Evolutionary conservation across 1,140 invertebrate genomes (phyloP).

Genomic region (Agrilus planipennis): DNA sequence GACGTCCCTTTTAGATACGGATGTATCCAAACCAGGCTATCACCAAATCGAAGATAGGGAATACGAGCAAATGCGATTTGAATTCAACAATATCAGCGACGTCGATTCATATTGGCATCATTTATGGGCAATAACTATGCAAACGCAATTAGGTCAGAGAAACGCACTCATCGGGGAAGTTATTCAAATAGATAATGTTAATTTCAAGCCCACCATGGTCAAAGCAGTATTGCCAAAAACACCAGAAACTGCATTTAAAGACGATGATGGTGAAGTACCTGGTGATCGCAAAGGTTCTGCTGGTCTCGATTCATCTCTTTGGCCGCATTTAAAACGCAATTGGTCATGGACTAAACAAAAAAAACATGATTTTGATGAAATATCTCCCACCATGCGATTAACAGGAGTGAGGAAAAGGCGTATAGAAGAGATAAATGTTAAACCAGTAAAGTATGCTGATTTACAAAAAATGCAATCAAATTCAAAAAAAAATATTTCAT

Average conservation of each 20-base stretch:
- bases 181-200: conserved; percentile 38
- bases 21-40: conserved; percentile 48
- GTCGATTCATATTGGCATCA: conserved; percentile 64
- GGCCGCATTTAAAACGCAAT: conserved; percentile 54
- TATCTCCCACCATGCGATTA: not conserved
- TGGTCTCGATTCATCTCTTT: conserved; percentile 59
- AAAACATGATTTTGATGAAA: conserved; percentile 6
- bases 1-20: conserved; percentile 53
- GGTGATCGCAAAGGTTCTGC: conserved; percentile 61
- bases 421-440: conserved; percentile 16
- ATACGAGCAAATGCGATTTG: conserved; percentile 43
- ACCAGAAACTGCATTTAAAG: conserved; percentile 34
- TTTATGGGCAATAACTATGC: conserved; percentile 39
- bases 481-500: too few relatives aligned
- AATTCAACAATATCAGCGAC: conserved; percentile 42
- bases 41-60: conserved; percentile 45
- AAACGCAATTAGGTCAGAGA: conserved; percentile 12
- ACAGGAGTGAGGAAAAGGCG: conserved; percentile 11
- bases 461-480: too few relatives aligned
- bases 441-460: conserved; percentile 25
- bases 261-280: conserved; percentile 49
- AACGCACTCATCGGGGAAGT: conserved; percentile 8
- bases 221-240: conserved; percentile 31
- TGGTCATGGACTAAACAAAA: conserved; percentile 42
- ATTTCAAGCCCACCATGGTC: conserved; percentile 42